Evolutionary conservation across 2,888 invertebrate species (phyloP).

Genomic region (Drosophila merina): DNA sequence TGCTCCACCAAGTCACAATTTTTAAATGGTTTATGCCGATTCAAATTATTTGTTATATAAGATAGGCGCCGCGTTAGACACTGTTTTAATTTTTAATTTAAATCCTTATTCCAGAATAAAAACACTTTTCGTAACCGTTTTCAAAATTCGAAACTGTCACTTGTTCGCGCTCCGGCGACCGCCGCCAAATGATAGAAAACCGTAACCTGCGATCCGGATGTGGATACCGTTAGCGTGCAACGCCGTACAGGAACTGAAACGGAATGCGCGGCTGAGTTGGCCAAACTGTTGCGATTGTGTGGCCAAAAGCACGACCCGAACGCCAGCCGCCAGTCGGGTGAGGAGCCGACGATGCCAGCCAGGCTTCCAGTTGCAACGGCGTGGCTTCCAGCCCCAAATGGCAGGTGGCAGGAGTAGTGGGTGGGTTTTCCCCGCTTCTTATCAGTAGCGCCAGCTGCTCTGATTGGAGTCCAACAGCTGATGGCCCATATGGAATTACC

Average conservation of each 20-base stretch:
- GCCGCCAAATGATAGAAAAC: constrained; percentile 4
- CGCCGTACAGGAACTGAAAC: constrained; percentile 76
- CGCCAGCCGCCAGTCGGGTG: constrained; percentile 23
- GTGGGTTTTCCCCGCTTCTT: constrained; percentile 29
- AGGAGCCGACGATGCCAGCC: constrained; percentile 17
- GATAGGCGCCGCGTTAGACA: constrained; percentile 23
- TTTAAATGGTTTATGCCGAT: background rate
- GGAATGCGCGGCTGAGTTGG: constrained; percentile 41
- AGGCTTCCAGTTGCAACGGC: constrained; percentile 67
- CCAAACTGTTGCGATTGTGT: constrained; percentile 68
- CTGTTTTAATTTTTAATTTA: background rate
- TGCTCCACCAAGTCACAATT: constrained; percentile 4
- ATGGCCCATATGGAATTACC: constrained; percentile 17
- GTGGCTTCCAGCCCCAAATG: constrained; percentile 48
- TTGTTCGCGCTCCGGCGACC: constrained; percentile 55
- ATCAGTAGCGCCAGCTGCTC: constrained; percentile 61
- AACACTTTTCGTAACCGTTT: constrained; percentile 9
- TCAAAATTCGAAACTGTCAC: constrained; percentile 47
- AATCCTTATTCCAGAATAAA: constrained; percentile 1
- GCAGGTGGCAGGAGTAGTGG: constrained; percentile 24
- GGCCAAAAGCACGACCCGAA: constrained; percentile 38
- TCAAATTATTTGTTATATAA: constrained; percentile 9
- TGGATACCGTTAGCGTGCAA: constrained; percentile 63
- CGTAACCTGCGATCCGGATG: constrained; percentile 20
- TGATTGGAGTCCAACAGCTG: constrained; percentile 58